Percentiles rank a stretch among this genome's conserved stretches.
Evolutionary conservation across 2,888 invertebrate genomes (phyloP).

Genomic region (Synanthedon myopaeformis): DNA sequence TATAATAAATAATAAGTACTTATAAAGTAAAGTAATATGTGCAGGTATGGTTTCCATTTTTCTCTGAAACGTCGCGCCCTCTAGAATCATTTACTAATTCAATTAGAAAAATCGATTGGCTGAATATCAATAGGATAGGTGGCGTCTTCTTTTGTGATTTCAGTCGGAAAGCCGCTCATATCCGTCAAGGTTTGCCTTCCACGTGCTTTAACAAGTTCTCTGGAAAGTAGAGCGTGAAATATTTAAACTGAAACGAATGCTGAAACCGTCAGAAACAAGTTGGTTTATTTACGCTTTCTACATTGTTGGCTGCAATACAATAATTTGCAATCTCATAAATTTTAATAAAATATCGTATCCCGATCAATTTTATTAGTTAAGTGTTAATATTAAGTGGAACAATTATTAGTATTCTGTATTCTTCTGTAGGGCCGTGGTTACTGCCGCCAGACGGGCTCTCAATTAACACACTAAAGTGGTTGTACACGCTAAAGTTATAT

Average conservation of each 20-base stretch:
- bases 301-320: too few species aligned
- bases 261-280: slow-evolving; percentile 1
- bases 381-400: too few species aligned
- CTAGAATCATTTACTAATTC: not conserved
- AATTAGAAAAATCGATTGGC: not conserved
- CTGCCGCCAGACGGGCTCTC: too few species aligned
- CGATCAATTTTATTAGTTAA: too few species aligned
- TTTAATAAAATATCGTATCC: too few species aligned
- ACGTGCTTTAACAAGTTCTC: not conserved
- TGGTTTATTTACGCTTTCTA: slow-evolving; percentile 3
- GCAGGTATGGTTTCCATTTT: not conserved
- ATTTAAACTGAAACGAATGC: slow-evolving; percentile 20
- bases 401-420: too few species aligned
- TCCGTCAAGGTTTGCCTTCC: not conserved
- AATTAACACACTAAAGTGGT: too few species aligned
- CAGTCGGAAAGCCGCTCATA: not conserved
- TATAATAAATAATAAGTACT: too few species aligned
- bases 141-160: not conserved
- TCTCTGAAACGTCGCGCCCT: not conserved
- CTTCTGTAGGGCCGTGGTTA: too few species aligned
- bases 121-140: not conserved
- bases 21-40: too few species aligned
- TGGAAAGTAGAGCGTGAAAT: slow-evolving; percentile 19
- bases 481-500: too few species aligned
- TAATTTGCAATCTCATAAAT: too few species aligned